phyloP scores from a whole-genome alignment of 2,113 vertebrate genomes.

The Parus major region DNA sequence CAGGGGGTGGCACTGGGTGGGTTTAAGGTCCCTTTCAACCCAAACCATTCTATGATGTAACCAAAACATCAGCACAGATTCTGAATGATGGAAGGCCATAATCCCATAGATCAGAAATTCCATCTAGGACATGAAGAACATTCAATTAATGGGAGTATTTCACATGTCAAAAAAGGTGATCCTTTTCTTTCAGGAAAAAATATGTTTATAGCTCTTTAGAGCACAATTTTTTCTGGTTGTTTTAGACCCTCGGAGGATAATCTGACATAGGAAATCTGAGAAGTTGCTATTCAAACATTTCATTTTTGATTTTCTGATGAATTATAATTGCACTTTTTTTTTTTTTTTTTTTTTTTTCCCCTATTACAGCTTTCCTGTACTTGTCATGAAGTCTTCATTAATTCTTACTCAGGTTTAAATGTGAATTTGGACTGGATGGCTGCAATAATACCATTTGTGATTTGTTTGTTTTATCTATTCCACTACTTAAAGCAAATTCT shows the following conservation, averaged over 20 bases:
- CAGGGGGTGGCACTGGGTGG: neutral
- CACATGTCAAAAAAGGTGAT: neutral
- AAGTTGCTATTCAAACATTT: neutral
- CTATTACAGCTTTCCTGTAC: neutral
- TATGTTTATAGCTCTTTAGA: neutral
- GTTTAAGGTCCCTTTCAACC: too few relatives aligned
- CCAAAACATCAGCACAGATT: neutral
- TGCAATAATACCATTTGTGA: neutral
- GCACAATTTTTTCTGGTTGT: neutral
- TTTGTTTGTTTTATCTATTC: neutral
- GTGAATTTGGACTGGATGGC: neutral
- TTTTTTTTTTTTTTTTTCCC: neutral
- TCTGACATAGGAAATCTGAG: neutral
- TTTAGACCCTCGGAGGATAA: neutral
- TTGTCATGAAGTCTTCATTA: neutral
- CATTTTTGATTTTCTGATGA: neutral
- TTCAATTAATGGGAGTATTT: neutral
- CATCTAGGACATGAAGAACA: neutral
- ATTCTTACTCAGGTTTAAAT: neutral
- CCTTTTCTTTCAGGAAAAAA: neutral
- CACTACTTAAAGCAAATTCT: neutral
- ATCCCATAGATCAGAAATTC: neutral
- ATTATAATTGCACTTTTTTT: neutral
- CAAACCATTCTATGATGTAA: neutral
- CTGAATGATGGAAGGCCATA: neutral